A percentile compares a stretch with the other conserved stretches of the same genome.
These are phyloP conservation scores for Ailurus styani DNA, from an alignment of 2,113 vertebrate genomes.

Conservation along the genomic window DNA sequence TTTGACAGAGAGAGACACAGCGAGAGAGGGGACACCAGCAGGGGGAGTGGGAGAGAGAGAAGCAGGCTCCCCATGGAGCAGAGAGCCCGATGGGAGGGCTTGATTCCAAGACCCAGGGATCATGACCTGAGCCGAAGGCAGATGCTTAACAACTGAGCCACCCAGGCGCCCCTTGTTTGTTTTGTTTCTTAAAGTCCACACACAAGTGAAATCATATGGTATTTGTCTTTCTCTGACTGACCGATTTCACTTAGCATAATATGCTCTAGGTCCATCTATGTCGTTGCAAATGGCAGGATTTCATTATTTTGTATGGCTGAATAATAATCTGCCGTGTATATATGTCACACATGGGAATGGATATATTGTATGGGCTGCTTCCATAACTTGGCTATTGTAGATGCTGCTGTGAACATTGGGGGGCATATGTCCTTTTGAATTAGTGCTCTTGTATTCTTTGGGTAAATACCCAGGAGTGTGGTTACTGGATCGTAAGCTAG, in stretches of 20 bases:
- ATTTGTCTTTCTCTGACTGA: neutral
- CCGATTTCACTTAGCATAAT: neutral
- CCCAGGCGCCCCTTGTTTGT: neutral
- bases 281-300: neutral
- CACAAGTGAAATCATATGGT: neutral
- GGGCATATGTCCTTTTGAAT: neutral
- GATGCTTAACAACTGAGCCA: neutral
- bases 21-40: neutral
- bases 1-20: neutral
- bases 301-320: neutral
- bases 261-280: neutral
- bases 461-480: neutral
- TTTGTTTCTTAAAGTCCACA: neutral
- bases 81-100: neutral
- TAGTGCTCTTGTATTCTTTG: neutral
- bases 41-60: neutral
- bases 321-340: neutral
- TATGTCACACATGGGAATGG: neutral
- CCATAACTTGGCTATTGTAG: neutral
- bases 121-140: neutral
- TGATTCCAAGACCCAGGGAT: neutral
- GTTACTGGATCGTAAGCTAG: neutral
- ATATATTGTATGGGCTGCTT: neutral
- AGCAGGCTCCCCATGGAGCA: neutral
- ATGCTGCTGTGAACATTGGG: neutral